A percentile compares a stretch with the other conserved stretches of the same genome.
phyloP scores from a whole-genome alignment of 2,113 vertebrate genomes.

The Pampusana beccarii region DNA sequence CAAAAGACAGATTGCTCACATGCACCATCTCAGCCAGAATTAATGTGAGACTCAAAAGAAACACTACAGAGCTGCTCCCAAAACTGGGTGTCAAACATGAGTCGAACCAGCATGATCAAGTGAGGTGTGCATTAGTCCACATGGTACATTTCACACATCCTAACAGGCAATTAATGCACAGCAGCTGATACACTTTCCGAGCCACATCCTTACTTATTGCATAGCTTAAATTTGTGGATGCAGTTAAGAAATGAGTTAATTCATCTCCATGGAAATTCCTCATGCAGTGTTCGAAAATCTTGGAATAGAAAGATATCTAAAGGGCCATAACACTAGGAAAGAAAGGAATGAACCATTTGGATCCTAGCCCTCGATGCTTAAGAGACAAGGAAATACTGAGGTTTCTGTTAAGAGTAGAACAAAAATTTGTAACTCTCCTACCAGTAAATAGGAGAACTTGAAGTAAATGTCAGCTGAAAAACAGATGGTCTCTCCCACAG shows the following conservation, averaged over 20 bases:
- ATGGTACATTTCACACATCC: not conserved
- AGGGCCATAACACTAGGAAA: not conserved
- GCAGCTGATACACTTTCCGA: not conserved
- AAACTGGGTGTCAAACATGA: not conserved
- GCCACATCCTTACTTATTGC: not conserved
- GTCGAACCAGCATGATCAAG: not conserved
- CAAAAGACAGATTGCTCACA: not conserved
- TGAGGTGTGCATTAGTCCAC: not conserved
- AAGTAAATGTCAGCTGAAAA: constrained; percentile 38
- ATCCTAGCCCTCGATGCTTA: rapidly evolving
- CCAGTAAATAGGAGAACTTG: not conserved
- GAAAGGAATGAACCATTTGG: not conserved
- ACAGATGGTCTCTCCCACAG: constrained; percentile 5
- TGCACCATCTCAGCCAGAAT: not conserved
- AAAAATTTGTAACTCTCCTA: not conserved
- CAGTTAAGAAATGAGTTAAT: not conserved
- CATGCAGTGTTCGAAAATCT: not conserved
- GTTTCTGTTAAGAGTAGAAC: not conserved
- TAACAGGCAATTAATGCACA: not conserved
- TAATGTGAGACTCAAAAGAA: not conserved
- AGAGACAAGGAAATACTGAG: not conserved
- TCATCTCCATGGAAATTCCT: not conserved
- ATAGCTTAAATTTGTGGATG: not conserved
- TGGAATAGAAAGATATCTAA: not conserved
- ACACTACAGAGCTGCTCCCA: not conserved